These are phyloP conservation scores for Harmothoe impar DNA, from an alignment of 2,888 invertebrate species.

Conservation along the genomic window DNA sequence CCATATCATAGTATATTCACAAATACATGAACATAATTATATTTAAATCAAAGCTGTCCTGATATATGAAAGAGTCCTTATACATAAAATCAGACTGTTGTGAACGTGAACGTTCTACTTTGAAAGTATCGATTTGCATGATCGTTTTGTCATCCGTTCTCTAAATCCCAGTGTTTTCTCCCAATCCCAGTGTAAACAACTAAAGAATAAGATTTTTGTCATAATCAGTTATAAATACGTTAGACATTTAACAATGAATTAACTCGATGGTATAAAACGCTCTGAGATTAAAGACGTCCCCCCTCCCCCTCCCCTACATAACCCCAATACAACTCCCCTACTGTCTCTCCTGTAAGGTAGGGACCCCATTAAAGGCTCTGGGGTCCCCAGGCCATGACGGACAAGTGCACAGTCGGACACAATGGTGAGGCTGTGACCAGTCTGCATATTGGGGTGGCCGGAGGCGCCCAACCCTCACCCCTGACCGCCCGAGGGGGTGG, in stretches of 20 bases:
- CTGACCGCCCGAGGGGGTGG: not conserved
- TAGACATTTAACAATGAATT: not conserved
- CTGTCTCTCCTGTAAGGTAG: not conserved
- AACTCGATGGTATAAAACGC: not conserved
- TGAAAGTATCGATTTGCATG: too few relatives aligned
- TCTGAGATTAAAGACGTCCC: not conserved
- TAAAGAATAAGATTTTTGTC: too few relatives aligned
- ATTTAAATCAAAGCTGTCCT: too few relatives aligned
- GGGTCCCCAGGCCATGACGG: not conserved
- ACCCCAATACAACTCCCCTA: not conserved
- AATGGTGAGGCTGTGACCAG: slow-evolving; percentile 37
- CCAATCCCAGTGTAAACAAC: too few relatives aligned
- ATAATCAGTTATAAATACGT: too few relatives aligned
- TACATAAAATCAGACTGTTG: too few relatives aligned
- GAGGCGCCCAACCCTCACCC: slow-evolving; percentile 10
- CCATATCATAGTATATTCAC: too few relatives aligned
- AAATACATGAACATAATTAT: too few relatives aligned
- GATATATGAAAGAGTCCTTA: too few relatives aligned
- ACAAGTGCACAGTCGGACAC: slow-evolving; percentile 54
- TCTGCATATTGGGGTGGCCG: slow-evolving; percentile 25
- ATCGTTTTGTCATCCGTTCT: too few relatives aligned
- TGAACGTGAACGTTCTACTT: too few relatives aligned
- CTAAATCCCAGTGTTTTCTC: too few relatives aligned
- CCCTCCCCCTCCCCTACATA: not conserved
- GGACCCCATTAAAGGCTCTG: not conserved